A percentile compares a stretch with the other conserved stretches of the same genome.
Conservation (phyloP, 2,113 vertebrate genomes). For the Mastomys coucha region DNA sequence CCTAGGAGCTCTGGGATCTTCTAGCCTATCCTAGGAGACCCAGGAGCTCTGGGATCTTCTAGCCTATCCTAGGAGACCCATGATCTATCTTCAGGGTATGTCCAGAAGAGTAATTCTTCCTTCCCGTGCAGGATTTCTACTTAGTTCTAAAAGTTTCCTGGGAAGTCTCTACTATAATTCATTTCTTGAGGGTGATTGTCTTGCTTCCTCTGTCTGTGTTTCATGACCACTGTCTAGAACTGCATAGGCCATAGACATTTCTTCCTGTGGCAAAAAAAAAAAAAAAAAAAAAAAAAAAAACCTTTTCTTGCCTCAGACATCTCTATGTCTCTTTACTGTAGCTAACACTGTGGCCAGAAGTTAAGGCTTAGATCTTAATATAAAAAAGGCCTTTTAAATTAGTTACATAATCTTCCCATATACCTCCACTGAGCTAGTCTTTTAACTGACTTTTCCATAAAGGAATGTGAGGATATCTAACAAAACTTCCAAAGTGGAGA, state of each 20-base stretch:
- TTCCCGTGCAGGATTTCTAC: neutral
- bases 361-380: slow-evolving; percentile 52
- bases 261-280: neutral
- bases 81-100: neutral
- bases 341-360: slow-evolving; percentile 32
- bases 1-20: neutral
- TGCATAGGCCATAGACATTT: neutral
- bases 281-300: no score
- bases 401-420: slow-evolving; percentile 34
- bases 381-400: neutral
- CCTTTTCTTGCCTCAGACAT: neutral
- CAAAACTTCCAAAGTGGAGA: neutral
- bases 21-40: neutral
- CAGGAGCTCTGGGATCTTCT: neutral
- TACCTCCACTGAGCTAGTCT: neutral
- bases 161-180: neutral
- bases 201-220: neutral
- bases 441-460: neutral
- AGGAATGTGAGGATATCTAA: neutral
- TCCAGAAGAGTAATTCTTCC: neutral
- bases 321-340: neutral
- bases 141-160: neutral
- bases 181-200: neutral
- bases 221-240: neutral
- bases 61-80: neutral